These are phyloP conservation scores for Sarcophilus harrisii DNA, from an alignment of 2,797 vertebrate genomes.

Conservation along the genomic window DNA sequence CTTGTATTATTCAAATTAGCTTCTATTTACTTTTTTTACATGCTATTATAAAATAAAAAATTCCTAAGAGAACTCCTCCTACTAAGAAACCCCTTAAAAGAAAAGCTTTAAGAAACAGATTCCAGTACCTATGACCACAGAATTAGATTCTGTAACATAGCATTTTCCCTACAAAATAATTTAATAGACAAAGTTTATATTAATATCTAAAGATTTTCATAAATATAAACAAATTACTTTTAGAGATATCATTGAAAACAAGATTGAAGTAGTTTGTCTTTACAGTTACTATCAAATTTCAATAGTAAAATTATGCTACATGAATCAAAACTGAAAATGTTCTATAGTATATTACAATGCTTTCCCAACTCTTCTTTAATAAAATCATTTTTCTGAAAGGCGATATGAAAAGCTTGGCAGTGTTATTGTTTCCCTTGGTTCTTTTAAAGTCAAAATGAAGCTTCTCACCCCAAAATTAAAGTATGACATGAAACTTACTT, in stretches of 20 bases:
- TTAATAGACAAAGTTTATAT: background rate
- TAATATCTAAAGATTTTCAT: background rate
- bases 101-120: background rate
- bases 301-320: background rate
- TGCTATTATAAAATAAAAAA: background rate
- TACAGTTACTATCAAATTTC: background rate
- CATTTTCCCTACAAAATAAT: background rate
- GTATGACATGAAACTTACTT: slow-evolving; percentile 29
- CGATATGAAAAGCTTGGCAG: background rate
- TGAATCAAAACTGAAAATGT: background rate
- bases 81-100: background rate
- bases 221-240: background rate
- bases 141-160: background rate
- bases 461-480: background rate
- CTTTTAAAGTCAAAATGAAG: background rate
- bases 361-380: background rate
- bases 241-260: background rate
- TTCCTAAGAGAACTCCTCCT: background rate
- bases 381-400: background rate
- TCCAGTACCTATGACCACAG: background rate
- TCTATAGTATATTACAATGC: background rate
- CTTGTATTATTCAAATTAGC: background rate
- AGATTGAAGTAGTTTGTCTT: background rate
- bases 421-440: background rate
- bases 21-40: background rate